A percentile compares a stretch with the other conserved stretches of the same genome.
phyloP scores from a whole-genome alignment of 1,140 invertebrate species.

The Pteromalus puparum region DNA sequence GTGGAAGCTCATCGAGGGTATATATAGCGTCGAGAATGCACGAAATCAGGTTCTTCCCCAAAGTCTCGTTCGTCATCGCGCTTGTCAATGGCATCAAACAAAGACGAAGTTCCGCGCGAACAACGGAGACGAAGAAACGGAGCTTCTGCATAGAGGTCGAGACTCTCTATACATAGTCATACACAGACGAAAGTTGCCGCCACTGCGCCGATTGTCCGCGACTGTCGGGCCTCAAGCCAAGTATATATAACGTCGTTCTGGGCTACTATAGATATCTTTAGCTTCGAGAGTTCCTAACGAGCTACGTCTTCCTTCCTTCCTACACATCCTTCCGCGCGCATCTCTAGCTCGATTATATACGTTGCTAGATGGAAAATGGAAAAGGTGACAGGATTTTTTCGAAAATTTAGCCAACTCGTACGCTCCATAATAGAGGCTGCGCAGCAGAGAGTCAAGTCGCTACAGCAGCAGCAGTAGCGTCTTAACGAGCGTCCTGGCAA shows the following conservation, averaged over 20 bases:
- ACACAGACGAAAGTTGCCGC: constrained; percentile 64
- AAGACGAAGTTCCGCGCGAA: not conserved
- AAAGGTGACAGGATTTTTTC: not conserved
- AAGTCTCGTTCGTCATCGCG: constrained; percentile 36
- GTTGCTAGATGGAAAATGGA: not conserved
- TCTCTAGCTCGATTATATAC: not conserved
- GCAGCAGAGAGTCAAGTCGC: constrained; percentile 9
- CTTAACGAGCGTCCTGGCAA: constrained; percentile 61
- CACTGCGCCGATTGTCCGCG: constrained; percentile 56
- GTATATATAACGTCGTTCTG: constrained; percentile 57
- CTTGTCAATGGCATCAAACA: constrained; percentile 14
- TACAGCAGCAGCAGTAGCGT: constrained; percentile 40
- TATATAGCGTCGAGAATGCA: not conserved
- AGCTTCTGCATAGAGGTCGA: constrained; percentile 3
- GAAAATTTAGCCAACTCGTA: not conserved
- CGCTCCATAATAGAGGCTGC: not conserved
- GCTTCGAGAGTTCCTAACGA: constrained; percentile 17
- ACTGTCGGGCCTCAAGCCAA: not conserved
- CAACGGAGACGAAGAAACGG: constrained; percentile 13
- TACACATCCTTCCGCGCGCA: not conserved
- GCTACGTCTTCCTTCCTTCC: constrained; percentile 1
- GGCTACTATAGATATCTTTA: not conserved
- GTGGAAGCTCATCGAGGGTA: no score
- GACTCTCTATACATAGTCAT: not conserved
- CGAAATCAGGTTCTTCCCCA: constrained; percentile 44